Base-by-base conservation (phyloP, 1,140 invertebrate genomes). In the Drosophila cardini region DNA sequence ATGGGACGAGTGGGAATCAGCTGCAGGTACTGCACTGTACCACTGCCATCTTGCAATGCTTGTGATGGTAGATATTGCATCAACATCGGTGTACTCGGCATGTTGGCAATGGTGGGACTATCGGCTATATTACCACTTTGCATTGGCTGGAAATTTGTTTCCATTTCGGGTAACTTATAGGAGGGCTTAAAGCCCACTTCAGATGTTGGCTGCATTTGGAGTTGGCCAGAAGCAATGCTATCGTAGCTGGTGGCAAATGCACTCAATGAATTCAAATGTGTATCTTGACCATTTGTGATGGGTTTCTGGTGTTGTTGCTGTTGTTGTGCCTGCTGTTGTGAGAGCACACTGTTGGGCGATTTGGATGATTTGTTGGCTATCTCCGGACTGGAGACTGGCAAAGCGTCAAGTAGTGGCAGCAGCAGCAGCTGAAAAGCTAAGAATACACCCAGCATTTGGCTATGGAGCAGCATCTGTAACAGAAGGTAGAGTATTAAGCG, bases 1-100 rank as follows among this genome's bases (percentile, higher is more conserved):
- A 92, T 80, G 11, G 91, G 91, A 2, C 91, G 79, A 0, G 91
- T 92, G 32, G 91, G 91, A 36, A 92, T 92, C 9, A 92, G 53
- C 53, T 92, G 91, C 4, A 92, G 55, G 50, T 92, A 92, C 52
- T 92, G 91, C 2, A 92, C 79, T 0, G 74, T 68, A 2, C 84
- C 89, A 0, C 74, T 74, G 40, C 81, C 82, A 46, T 91, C 83
- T 9, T 86, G 78, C 0, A 92, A 52, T 3, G 73, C 42, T 15
- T 90, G 86, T 2, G 91, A 80, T 4, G 90, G 84, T 6, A 92
- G 61, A 58, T 92, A 92, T 53, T 92, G 91, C 93, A 96, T 91
- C 96, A 96, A 74, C 91, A 95, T 83, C 76, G 93, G 58, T 61
- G 94, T 55, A 94, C 95, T 78, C 10, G 82, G 86, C 15, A 86